Base-by-base conservation (phyloP, 2,888 invertebrate genomes). In the Ormia ochracea region DNA sequence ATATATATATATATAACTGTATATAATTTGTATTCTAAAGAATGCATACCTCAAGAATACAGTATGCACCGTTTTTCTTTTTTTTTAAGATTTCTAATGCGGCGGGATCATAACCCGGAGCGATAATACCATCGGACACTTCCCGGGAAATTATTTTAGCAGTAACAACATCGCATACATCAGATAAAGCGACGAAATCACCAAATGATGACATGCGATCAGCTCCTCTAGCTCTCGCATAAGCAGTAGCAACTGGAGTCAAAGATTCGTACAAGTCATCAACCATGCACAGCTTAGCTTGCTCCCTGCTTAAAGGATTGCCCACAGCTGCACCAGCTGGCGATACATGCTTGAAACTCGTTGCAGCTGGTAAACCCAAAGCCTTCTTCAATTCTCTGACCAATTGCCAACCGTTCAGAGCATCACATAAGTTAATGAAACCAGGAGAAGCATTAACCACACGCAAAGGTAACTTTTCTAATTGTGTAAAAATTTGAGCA, bases 121-220 rank as follows among this genome's bases (percentile, higher is more conserved):
- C 99, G 84, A 99, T 95, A 56, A 99, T 94, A n/a, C 99, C 99
- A 90, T 99, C 99, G 0, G 98, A 99, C 0, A 99, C 98, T 91
- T 98, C 94, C 19, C 95, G 93, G 0, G 96, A 95, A 78, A 99
- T 97, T 70, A 99, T 95, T 87, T 92, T 94, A 0, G 99, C 99
- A 0, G 99, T 99, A 78, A 93, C 87, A 58, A 92, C 93, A 90
- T 99, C 99, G 87, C 99, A 99, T 0, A 91, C 90, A 88, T 98
- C 97, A 0, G 98, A 98, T 0, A 99, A 89, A 0, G 98, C 98
- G 36, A 99, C 93, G 89, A 99, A 99, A 90, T 99, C 99, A 0
- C 99, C 99, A 90, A 99, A 99, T 0, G 98, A 98, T 7, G 98
- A 98, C 99, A 99, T 99, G 66, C 99, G 93, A 90, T 99, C 99